These are phyloP conservation scores for Lichenostomus cassidix DNA, from an alignment of 2,113 vertebrate genomes.

Conservation along the genomic window DNA sequence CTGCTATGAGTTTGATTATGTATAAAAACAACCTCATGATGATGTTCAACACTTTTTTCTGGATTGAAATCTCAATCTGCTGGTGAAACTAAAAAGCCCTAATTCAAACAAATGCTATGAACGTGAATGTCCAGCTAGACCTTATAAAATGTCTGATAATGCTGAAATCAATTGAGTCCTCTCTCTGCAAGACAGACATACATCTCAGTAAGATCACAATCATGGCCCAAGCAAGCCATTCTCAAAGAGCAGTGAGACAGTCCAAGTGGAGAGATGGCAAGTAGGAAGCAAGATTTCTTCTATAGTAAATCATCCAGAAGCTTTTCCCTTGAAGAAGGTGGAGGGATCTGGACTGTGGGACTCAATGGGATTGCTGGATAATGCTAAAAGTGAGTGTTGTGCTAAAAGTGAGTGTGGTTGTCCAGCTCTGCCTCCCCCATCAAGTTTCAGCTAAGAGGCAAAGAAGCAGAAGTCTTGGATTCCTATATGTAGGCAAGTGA, in stretches of 20 bases:
- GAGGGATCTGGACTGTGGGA: not conserved
- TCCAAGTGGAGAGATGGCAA: not conserved
- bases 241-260: not conserved
- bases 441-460: not conserved
- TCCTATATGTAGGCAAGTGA: accelerated
- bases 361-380: accelerated
- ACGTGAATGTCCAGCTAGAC: not conserved
- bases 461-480: not conserved
- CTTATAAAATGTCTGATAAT: not conserved
- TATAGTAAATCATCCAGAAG: not conserved
- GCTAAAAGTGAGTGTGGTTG: not conserved
- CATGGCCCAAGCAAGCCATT: not conserved
- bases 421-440: not conserved
- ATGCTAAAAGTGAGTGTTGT: not conserved
- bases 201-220: not conserved
- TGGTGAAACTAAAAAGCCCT: not conserved
- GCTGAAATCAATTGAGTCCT: not conserved
- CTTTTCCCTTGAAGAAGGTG: not conserved
- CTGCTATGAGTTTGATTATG: not conserved
- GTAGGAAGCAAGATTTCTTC: not conserved
- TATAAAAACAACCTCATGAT: not conserved
- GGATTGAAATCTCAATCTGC: not conserved
- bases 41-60: not conserved
- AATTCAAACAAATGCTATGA: not conserved
- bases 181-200: not conserved